Evolutionary conservation across 2,888 invertebrate genomes (phyloP).

Genomic region (Parascotia fuliginaria): DNA sequence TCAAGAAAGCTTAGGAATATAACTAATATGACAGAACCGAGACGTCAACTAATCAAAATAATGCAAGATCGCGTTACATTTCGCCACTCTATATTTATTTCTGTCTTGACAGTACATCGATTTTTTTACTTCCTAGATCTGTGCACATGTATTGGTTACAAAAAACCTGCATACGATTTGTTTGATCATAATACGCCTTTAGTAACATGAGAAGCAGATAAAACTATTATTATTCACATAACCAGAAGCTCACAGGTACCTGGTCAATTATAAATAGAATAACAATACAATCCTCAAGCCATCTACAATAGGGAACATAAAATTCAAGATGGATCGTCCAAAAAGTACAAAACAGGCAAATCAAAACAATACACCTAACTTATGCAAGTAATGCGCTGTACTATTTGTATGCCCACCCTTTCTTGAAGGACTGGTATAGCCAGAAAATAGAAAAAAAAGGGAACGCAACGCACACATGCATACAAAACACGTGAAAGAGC

Average conservation of each 20-base stretch:
- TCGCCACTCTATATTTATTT: no score
- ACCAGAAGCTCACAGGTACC: conserved; percentile 28
- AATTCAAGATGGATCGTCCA: conserved; percentile 38
- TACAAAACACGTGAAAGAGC: conserved; percentile 50
- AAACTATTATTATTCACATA: not conserved
- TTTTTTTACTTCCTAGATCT: no score
- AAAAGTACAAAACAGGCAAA: conserved; percentile 40
- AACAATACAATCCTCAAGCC: conserved; percentile 24
- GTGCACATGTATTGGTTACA: no score
- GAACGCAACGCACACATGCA: conserved; percentile 45
- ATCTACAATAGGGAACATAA: conserved; percentile 33
- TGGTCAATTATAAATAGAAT: conserved; percentile 28
- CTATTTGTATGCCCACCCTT: conserved; percentile 58
- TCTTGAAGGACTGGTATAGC: conserved; percentile 49
- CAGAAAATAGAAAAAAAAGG: conserved; percentile 50
- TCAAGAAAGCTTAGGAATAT: no score
- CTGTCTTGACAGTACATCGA: no score
- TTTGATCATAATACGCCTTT: not conserved
- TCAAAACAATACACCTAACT: conserved; percentile 49
- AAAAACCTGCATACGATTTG: not conserved
- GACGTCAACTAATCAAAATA: no score
- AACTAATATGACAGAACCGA: no score
- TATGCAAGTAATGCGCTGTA: conserved; percentile 51
- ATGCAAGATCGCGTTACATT: no score
- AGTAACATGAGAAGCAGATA: conserved; percentile 2